phyloP scores from a whole-genome alignment of 1,140 invertebrate species.

The Drosophila navojoa region DNA sequence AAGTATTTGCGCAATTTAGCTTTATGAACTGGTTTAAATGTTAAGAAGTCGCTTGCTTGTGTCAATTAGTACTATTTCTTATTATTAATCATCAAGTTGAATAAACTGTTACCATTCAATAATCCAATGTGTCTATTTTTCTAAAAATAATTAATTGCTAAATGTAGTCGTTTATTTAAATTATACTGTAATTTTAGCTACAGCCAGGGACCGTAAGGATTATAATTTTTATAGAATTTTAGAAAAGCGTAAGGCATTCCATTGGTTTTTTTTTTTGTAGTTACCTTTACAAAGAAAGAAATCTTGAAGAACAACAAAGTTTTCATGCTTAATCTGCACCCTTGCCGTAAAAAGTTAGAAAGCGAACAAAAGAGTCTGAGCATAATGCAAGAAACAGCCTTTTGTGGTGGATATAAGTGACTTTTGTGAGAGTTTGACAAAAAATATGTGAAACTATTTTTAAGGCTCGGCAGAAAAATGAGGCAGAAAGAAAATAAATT shows the following conservation, averaged over 20 bases:
- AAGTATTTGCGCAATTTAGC: conserved; percentile 21
- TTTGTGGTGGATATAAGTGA: not conserved
- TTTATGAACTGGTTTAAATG: conserved; percentile 26
- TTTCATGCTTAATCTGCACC: conserved; percentile 6
- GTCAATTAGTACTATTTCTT: conserved; percentile 34
- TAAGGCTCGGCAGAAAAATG: conserved; percentile 57
- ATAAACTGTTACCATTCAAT: conserved; percentile 17
- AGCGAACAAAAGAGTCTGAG: conserved; percentile 24
- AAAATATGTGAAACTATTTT: conserved; percentile 38
- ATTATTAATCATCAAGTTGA: conserved; percentile 9
- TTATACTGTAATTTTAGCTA: no score
- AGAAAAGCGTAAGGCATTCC: no score
- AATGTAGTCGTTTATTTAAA: no score
- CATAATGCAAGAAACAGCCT: conserved; percentile 1
- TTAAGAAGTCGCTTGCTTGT: conserved; percentile 36
- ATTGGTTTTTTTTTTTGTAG: no score
- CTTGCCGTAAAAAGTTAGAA: conserved; percentile 12
- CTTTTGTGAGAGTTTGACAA: not conserved
- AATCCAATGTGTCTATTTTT: no score
- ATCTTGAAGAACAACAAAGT: no score
- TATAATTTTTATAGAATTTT: no score
- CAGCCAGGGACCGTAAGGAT: no score
- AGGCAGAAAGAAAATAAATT: conserved; percentile 33
- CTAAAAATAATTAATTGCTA: no score
- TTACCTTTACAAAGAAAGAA: no score